Evolutionary conservation across 2,113 vertebrate species (phyloP), one percentile per base, ranked within the genome.

Genomic region (Atherinomorus stipes): DNA sequence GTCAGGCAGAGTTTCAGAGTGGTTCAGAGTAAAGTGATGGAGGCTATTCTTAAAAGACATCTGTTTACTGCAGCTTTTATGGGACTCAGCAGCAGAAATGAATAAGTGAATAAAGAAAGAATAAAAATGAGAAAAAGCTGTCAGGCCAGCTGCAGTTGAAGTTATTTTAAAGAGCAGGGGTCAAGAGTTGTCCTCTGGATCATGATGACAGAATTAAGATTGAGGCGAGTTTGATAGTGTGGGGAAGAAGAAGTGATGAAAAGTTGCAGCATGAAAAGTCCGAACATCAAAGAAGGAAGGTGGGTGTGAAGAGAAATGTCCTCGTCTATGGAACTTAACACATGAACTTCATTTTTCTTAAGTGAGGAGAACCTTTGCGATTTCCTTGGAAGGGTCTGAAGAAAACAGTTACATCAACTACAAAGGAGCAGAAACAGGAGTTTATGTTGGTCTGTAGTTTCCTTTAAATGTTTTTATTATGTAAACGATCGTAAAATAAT

Each of bases 1-100:
- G 52, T 82, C 64, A 47, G 53, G 7, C 25, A 28, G 22, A 70
- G 71, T 52, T 53, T 38, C 26, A 62, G 7, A 58, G 66, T 42
- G 34, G 45, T 71, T 23, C 19, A 21, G 26, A 13, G 12, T 13
- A 11, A 23, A 21, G 44, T 13, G 18, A 21, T 4, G 12, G 19
- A 60, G 47, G 7, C 49, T 71, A 72, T 62, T 54, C 1, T 7
- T 34, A 25, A 45, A 61, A 45, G 16, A 6, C 12, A 62, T 54
- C 18, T 11, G 11, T 34, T 52, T 42, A 16, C 34, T 52, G 31
- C n/a, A 19, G 19, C 16, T 66, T 44, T 67, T 25, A 50, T 56
- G 13, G 28, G 37, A 42, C 40, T 60, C 58, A 51, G 31, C 34
- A 51, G 31, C 22, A 51, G 13, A 8, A 37, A 60, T 40, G 49